These are phyloP conservation scores for Proctacanthus coquilletti DNA, from an alignment of 1,140 invertebrate genomes.

Conservation along the genomic window DNA sequence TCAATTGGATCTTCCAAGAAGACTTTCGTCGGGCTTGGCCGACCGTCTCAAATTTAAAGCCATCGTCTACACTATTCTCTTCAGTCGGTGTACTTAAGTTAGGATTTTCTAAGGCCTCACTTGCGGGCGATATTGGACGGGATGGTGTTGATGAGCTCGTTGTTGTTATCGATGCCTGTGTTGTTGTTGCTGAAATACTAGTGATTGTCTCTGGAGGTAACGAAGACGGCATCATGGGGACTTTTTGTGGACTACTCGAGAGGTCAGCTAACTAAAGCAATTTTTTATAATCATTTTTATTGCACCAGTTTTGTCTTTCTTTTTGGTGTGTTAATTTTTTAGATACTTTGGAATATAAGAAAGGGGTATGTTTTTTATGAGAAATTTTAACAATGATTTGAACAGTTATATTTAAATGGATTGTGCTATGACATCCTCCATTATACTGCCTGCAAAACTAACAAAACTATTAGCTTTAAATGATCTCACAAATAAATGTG, in stretches of 20 bases:
- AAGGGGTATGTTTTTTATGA: no score
- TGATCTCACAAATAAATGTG: no score
- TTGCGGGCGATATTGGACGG: conserved; percentile 6
- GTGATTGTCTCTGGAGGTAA: conserved; percentile 1
- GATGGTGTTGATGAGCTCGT: conserved; percentile 1
- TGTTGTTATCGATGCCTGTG: conserved; percentile 1
- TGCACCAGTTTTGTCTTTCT: no score
- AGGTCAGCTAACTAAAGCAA: conserved; percentile 4
- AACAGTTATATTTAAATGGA: no score
- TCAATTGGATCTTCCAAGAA: conserved; percentile 58
- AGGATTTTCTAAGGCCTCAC: conserved; percentile 6
- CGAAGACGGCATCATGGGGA: conserved; percentile 2
- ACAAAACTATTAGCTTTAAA: no score
- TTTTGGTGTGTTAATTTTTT: background rate
- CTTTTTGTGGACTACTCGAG: conserved; percentile 5
- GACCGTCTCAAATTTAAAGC: conserved; percentile 11
- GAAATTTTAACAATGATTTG: no score
- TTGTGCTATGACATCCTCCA: no score
- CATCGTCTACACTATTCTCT: conserved; percentile 13
- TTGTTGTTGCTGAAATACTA: background rate
- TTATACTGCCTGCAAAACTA: no score
- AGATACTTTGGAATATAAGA: background rate
- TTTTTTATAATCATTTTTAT: background rate
- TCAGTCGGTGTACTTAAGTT: conserved; percentile 20
- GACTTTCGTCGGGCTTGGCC: conserved; percentile 36